phyloP scores from a whole-genome alignment of 2,113 vertebrate genomes.

The Channa argus region DNA sequence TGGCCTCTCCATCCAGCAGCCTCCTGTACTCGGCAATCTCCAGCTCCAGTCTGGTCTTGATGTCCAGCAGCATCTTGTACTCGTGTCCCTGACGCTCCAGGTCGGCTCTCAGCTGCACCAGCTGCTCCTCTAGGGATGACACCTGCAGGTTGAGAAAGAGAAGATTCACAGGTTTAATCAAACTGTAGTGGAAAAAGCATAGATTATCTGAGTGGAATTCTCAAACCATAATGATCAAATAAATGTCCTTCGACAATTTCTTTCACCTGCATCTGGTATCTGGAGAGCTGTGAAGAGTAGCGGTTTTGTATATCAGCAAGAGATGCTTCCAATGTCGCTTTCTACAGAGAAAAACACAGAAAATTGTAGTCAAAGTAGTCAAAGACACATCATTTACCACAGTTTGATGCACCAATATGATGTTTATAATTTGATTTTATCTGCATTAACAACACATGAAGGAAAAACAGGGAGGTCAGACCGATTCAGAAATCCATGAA shows the following conservation, averaged over 20 bases:
- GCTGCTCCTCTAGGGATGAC: constrained; percentile 80
- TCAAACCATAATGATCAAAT: too few relatives aligned
- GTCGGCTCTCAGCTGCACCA: constrained; percentile 80
- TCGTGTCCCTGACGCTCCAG: constrained; percentile 85
- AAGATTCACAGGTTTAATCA: background rate
- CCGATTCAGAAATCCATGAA: too few relatives aligned
- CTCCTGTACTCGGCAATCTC: constrained; percentile 89
- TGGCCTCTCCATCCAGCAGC: constrained; percentile 79
- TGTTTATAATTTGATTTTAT: too few relatives aligned
- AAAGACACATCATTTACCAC: too few relatives aligned
- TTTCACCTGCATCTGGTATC: constrained; percentile 87
- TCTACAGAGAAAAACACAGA: constrained; percentile 74
- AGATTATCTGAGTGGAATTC: too few relatives aligned
- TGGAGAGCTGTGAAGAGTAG: constrained; percentile 78
- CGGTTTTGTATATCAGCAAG: constrained; percentile 84
- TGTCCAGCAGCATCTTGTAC: constrained; percentile 85
- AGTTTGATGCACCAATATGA: too few relatives aligned
- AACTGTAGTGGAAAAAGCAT: too few relatives aligned
- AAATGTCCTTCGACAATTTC: constrained; percentile 61
- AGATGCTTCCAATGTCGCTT: constrained; percentile 86
- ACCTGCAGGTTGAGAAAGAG: constrained; percentile 44
- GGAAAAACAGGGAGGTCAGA: too few relatives aligned
- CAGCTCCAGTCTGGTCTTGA: constrained; percentile 88
- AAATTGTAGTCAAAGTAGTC: background rate
- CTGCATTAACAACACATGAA: too few relatives aligned